Percentiles rank a stretch among this genome's conserved stretches.
These are phyloP conservation scores for Drosophila kikkawai DNA, from an alignment of 1,140 invertebrate species.

Conservation along the genomic window DNA sequence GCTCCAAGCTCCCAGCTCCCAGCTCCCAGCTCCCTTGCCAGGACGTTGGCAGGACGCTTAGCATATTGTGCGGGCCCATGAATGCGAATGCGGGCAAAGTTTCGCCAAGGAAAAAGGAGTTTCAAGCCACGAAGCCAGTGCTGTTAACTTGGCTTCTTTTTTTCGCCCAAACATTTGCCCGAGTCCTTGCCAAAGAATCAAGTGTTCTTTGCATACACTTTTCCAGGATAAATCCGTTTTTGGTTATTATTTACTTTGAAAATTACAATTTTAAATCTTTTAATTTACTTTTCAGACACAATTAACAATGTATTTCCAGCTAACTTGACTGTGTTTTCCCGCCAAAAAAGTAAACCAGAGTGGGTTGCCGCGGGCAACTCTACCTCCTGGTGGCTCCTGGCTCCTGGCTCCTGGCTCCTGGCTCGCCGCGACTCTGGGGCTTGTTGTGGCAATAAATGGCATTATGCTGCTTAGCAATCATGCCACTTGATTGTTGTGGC, in stretches of 20 bases:
- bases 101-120: slow-evolving; percentile 20
- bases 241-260: background rate
- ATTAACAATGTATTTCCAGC: background rate
- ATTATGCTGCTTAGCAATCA: slow-evolving; percentile 81
- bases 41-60: slow-evolving; percentile 52
- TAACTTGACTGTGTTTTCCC: background rate
- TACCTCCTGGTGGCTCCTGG: too few relatives aligned
- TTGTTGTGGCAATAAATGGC: slow-evolving; percentile 79
- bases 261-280: background rate
- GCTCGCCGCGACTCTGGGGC: slow-evolving; percentile 9
- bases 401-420: background rate
- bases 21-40: slow-evolving; percentile 5
- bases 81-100: slow-evolving; percentile 66
- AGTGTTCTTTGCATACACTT: background rate
- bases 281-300: background rate
- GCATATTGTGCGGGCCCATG: slow-evolving; percentile 74
- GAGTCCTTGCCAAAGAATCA: background rate
- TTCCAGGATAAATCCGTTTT: background rate
- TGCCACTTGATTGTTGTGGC: slow-evolving; percentile 67
- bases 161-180: background rate
- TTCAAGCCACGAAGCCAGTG: slow-evolving; percentile 5
- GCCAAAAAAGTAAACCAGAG: too few relatives aligned
- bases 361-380: background rate
- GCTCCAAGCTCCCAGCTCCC: slow-evolving; percentile 10
- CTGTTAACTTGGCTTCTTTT: slow-evolving; percentile 20